Percentiles rank a stretch among this genome's conserved stretches.
These are phyloP conservation scores for Dolichopus griseipennis DNA, from an alignment of 2,888 invertebrate species.

Conservation along the genomic window DNA sequence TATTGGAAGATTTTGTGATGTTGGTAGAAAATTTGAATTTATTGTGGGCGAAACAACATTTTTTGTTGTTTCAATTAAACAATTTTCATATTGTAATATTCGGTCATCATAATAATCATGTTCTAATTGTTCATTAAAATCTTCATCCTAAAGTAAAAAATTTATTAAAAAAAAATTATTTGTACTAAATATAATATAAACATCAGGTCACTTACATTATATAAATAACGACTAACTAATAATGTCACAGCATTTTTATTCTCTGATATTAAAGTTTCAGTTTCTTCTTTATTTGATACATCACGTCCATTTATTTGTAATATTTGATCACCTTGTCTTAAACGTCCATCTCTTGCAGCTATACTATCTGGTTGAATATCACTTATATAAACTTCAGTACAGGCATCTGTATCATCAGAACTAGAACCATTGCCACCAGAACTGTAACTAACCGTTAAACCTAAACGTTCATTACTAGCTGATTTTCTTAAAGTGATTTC, in stretches of 20 bases:
- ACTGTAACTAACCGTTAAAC: conserved; percentile 56
- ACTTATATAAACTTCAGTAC: conserved; percentile 58
- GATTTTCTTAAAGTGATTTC: conserved; percentile 56
- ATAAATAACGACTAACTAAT: conserved; percentile 52
- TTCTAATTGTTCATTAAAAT: conserved; percentile 24
- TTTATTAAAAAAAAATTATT: background rate
- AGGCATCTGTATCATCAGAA: conserved; percentile 46
- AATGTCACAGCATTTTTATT: conserved; percentile 51
- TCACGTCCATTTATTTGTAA: conserved; percentile 55
- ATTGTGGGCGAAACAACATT: conserved; percentile 11
- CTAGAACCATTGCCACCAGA: conserved; percentile 47
- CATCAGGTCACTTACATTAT: conserved; percentile 47
- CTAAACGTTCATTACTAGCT: conserved; percentile 53
- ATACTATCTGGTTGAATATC: conserved; percentile 54
- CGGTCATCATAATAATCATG: conserved; percentile 29
- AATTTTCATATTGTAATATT: conserved; percentile 32
- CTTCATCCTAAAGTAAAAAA: conserved; percentile 24
- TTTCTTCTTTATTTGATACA: conserved; percentile 52
- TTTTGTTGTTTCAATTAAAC: conserved; percentile 28
- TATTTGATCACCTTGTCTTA: conserved; percentile 55
- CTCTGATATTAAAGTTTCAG: conserved; percentile 52
- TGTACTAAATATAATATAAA: too few species aligned
- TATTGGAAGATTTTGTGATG: conserved; percentile 15
- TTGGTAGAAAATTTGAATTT: conserved; percentile 9
- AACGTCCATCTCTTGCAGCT: conserved; percentile 51